Conservation (phyloP, 2,888 invertebrate species). For the Cloeon dipterum region DNA sequence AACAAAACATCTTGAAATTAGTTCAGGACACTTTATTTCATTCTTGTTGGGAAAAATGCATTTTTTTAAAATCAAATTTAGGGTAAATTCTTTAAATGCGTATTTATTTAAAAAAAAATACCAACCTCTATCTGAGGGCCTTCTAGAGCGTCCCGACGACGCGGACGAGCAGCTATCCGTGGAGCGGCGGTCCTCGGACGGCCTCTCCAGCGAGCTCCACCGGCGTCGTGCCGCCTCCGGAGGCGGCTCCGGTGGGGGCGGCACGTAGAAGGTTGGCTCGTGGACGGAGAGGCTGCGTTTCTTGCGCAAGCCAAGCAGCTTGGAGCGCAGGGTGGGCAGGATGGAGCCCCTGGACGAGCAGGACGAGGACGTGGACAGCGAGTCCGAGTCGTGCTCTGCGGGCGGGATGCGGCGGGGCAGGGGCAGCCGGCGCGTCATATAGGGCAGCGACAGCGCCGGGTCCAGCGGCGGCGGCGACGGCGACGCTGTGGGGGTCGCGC, state of each 20-base stretch:
- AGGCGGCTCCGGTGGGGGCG: slow-evolving; percentile 23
- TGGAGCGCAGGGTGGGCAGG: slow-evolving; percentile 24
- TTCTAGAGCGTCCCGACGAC: too few relatives aligned
- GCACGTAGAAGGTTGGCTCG: slow-evolving; percentile 48
- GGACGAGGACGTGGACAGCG: slow-evolving; percentile 7
- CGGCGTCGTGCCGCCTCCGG: slow-evolving; percentile 2
- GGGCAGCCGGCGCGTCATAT: background rate
- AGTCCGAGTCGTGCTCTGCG: slow-evolving; percentile 2
- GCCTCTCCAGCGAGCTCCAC: slow-evolving; percentile 4
- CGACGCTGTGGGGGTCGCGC: slow-evolving; percentile 3
- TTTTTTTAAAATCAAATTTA: too few relatives aligned
- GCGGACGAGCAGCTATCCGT: too few relatives aligned
- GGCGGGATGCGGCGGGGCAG: slow-evolving; percentile 2
- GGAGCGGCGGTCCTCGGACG: too few relatives aligned
- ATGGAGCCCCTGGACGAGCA: slow-evolving; percentile 4
- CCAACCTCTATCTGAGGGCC: too few relatives aligned
- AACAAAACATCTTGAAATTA: too few relatives aligned
- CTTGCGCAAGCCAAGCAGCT: slow-evolving; percentile 39
- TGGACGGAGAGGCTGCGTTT: slow-evolving; percentile 43
- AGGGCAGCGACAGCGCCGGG: slow-evolving; percentile 2
- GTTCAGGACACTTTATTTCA: too few relatives aligned
- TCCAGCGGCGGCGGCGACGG: slow-evolving; percentile 3
- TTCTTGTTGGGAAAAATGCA: too few relatives aligned
- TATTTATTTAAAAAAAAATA: too few relatives aligned
- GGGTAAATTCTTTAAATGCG: too few relatives aligned